Percentiles rank a stretch among this genome's conserved stretches.
Evolutionary conservation across 2,113 vertebrate species (phyloP).

Genomic region (Cryptomyrus ogoouensis): DNA sequence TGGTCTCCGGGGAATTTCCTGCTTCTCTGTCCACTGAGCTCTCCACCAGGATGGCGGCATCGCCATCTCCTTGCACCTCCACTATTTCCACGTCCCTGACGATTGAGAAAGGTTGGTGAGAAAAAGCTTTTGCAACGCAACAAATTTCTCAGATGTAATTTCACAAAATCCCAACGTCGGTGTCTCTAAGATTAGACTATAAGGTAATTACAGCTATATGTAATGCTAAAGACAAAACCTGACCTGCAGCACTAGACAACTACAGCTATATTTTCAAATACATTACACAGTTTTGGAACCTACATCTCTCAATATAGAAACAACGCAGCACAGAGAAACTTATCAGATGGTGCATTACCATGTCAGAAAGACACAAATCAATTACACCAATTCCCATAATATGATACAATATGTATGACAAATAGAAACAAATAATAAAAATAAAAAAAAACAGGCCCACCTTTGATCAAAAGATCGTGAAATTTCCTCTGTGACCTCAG

Average conservation of each 20-base stretch:
- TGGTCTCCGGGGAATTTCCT: background rate
- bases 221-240: background rate
- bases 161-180: background rate
- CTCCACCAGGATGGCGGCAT: constrained; percentile 45
- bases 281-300: background rate
- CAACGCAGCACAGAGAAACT: background rate
- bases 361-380: background rate
- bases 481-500: constrained; percentile 56
- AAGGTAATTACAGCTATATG: background rate
- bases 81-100: constrained; percentile 78
- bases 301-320: background rate
- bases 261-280: background rate
- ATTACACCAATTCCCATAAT: background rate
- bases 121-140: background rate
- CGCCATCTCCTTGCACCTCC: constrained; percentile 72
- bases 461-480: constrained; percentile 42
- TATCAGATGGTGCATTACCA: background rate
- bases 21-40: constrained; percentile 34
- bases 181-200: background rate
- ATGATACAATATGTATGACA: background rate
- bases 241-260: background rate
- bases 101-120: background rate
- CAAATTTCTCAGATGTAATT: background rate
- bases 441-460: constrained; percentile 34
- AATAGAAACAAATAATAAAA: background rate